Evolutionary conservation across 2,888 invertebrate genomes (phyloP).

Genomic region (Orchesella flavescens): DNA sequence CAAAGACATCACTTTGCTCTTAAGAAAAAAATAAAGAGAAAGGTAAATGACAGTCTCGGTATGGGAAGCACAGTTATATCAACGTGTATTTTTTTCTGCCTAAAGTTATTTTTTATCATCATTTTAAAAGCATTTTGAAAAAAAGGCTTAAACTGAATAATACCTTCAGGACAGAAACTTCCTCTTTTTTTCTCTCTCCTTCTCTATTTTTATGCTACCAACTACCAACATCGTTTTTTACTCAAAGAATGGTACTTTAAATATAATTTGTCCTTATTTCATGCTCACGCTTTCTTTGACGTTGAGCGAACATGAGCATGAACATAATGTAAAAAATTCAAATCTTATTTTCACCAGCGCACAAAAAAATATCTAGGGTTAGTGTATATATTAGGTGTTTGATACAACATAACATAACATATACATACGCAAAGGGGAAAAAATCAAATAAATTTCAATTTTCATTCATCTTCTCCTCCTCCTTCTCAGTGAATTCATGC

Average conservation of each 20-base stretch:
- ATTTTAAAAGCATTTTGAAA: constrained; percentile 36
- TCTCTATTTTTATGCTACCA: not conserved
- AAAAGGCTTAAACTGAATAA: constrained; percentile 26
- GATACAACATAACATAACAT: too few species aligned
- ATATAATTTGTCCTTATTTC: constrained; percentile 28
- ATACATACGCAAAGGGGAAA: not conserved
- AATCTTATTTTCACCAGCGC: constrained; percentile 28
- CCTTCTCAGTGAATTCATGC: constrained; percentile 14
- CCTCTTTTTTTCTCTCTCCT: not conserved
- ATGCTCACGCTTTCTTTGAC: constrained; percentile 8
- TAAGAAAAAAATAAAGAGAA: constrained; percentile 4
- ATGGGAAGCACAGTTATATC: not conserved
- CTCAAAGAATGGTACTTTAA: constrained; percentile 22
- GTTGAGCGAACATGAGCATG: constrained; percentile 7
- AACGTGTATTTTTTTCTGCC: not conserved
- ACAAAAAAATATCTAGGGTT: not conserved
- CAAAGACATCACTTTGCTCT: constrained; percentile 25
- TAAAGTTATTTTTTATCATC: constrained; percentile 33
- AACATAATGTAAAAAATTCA: constrained; percentile 25
- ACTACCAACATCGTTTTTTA: constrained; percentile 8
- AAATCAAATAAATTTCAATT: constrained; percentile 41
- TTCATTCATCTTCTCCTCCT: constrained; percentile 35
- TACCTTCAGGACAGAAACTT: constrained; percentile 25
- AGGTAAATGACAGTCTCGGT: constrained; percentile 24
- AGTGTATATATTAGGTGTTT: not conserved